Base-by-base conservation (phyloP, 1,140 invertebrate species). In the Whitmania pigra region DNA sequence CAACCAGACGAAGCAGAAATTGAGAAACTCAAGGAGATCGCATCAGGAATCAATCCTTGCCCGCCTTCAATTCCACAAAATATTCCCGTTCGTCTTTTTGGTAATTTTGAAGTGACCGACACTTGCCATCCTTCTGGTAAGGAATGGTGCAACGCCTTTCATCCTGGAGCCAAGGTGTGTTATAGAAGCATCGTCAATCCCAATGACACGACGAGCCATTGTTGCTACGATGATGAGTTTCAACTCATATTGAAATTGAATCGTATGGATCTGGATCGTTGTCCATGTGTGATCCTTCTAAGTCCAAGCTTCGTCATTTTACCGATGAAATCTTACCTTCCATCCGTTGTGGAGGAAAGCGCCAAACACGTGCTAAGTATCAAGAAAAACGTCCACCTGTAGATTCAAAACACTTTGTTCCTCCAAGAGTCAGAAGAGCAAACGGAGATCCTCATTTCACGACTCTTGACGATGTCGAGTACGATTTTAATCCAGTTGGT, bases 401-500 rank as follows among this genome's bases (percentile, higher is more conserved):
- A 13, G 20, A 63, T 63, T 63, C 57, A 22, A 15, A 31, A 31
- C 57, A 63, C 22, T 63, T 15, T 20, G 57, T 63, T 63, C 20
- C 57, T 11, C 57, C 57, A 6, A 11, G 57, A 25, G 22, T 31
- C 29, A 13, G 22, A 31, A 11, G 22, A 31, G 57, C 57, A 13
- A 13, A 3, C 9, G 94, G 94, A 0, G 93, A 97, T 83, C 93
- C 93, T 0, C 94, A 97, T 80, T 85, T 97, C 66, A 86, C 92
- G 13, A 96, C 93, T 0, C 94, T 95, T 77, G 93, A 97, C 80
- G 87, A 89, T 72, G 79, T 88, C 11, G 86, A 89, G 40, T 97
- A 95, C 77, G 95, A 92, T 0, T 97, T 97, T 81, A 96, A 97
- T 78, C 93, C 93, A 2, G 89, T 93, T 84, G 94, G 94, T 75